Base-by-base conservation (phyloP, 2,888 invertebrate species). In the Erannis defoliaria region DNA sequence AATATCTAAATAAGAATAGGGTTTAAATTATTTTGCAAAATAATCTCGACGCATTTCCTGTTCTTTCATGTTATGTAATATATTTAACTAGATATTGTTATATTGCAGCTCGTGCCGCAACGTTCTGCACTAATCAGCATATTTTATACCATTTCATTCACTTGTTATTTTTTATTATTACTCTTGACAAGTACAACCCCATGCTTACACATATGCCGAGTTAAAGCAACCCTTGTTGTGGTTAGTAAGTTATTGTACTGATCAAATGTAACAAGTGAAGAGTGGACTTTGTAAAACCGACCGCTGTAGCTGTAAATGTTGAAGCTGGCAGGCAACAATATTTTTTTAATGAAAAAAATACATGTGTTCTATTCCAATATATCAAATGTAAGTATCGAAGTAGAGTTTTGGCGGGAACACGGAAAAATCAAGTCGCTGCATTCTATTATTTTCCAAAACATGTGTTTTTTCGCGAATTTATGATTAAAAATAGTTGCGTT, bases 91-190 rank as follows among this genome's bases (percentile, higher is more conserved):
- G 73, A 77, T 81, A 87, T 88, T 85, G 86, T 86, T 75, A 50
- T 48, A 35, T 5, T 38, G 50, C 1, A 23, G 67, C 68, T 66
- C 68, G 66, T 68, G 26, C 53, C 23, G 55, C 70, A 67, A 70
- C 77, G 75, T 74, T 78, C 72, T 73, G 71, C 51, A 16, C 76
- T 86, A 85, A 91, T 90, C 87, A 90, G 80, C 84, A 85, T 89
- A 90, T n/a, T n/a, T n/a, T n/a, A n/a, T 90, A 89, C 86, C 87
- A 85, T 89, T 82, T 80, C 84, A 86, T 76, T 81, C 84, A 84
- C 82, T 81, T 82, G 56, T 51, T 62, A 53, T 82, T 79, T 81
- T 84, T 61, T 55, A 31, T 55, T 43, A 60, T 55, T 60, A 50
- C 23, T 50, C 45, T 78, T 80, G 80, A 85, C 86, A 86, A 88